These are phyloP conservation scores for Gobiocypris rarus DNA, from an alignment of 2,113 vertebrate genomes.

Conservation along the genomic window DNA sequence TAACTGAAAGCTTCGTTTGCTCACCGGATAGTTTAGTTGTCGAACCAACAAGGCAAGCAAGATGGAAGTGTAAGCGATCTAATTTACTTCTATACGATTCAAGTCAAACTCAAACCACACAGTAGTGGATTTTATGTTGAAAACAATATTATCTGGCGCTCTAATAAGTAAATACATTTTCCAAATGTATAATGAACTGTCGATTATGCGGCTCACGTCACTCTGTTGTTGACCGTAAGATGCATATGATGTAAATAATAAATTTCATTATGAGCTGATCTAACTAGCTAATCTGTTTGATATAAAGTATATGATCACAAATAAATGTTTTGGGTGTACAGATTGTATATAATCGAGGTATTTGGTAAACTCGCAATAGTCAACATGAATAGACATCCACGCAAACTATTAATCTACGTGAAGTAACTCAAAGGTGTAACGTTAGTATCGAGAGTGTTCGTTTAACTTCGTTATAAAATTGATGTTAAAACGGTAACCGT, in stretches of 20 bases:
- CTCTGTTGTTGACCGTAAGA: not conserved
- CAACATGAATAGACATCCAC: not conserved
- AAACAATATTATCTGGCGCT: not conserved
- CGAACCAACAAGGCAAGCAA: not conserved
- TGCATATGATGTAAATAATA: not conserved
- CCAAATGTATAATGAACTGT: not conserved
- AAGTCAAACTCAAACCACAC: not conserved
- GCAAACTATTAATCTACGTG: no score
- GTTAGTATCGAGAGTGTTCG: no score
- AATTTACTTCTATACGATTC: not conserved
- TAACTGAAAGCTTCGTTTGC: conserved; percentile 18
- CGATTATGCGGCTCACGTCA: not conserved
- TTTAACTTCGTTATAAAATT: not conserved
- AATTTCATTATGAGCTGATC: not conserved
- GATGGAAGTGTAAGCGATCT: conserved; percentile 58
- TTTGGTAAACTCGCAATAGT: not conserved
- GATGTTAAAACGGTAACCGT: not conserved
- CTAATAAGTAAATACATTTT: not conserved
- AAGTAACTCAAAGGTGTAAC: not conserved
- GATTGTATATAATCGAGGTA: not conserved
- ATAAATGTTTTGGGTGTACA: not conserved
- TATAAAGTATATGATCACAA: not conserved
- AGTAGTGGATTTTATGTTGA: not conserved
- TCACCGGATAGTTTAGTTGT: not conserved
- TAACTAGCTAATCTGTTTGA: not conserved